Evolutionary conservation across 1,140 invertebrate species (phyloP), one percentile per base, ranked within the genome.

Genomic region (Drosophila ogumai): DNA sequence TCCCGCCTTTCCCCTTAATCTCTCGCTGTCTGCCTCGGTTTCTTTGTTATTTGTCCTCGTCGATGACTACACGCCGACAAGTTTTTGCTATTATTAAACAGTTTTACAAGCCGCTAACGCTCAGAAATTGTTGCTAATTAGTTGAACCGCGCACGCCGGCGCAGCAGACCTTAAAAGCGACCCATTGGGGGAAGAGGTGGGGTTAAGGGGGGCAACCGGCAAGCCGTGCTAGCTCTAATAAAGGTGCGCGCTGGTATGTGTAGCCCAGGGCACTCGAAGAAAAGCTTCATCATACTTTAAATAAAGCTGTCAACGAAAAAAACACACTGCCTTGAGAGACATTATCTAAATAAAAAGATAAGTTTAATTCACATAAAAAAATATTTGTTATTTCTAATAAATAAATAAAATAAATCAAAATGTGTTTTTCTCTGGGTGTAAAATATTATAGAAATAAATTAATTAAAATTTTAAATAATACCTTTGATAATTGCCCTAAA

Each of bases 101-200:
- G 73, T 81, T 90, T 90, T 90, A 90, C 81, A 90, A 90, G 85
- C 85, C 81, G 85, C 85, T 90, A 90, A 90, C 84, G 80, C 46
- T 87, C 84, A 69, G 75, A 90, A 90, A 90, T 90, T 90, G 85
- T 66, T 90, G 85, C 85, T 90, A 90, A 90, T 90, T 90, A 90
- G 81, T 61, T 66, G 77, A 85, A 79, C 63, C 74, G 75, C 84
- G 84, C 84, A 82, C 84, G 84, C 84, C 84, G 84, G 84, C 84
- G 84, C 84, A 87, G 19, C 79, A 79, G 80, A 87, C 84, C 84
- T 87, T 87, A 87, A 84, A 87, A 82, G 64, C 79, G 79, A 58
- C 79, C 66, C 57, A 44, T 9, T n/a, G 22, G 12, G 2, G 54
- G 52, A 5, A 5, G 15, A 40, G 32, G 41, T 4, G 19, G 71